Conservation (phyloP, 1,140 invertebrate genomes). For the Drepana arcuata region DNA sequence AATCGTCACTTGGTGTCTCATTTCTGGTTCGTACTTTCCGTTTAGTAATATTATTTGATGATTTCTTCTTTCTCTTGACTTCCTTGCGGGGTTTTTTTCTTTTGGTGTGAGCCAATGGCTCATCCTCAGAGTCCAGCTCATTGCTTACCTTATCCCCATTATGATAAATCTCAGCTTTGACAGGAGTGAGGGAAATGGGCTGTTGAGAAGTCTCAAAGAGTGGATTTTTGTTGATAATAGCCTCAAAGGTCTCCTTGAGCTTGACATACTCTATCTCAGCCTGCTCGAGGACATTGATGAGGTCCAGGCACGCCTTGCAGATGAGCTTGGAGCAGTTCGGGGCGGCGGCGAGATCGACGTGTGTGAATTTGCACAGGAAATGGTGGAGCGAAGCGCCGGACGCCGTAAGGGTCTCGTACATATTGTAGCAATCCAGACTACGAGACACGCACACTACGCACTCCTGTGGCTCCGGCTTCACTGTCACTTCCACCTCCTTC, state of each 20-base stretch:
- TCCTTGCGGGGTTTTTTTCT: constrained; percentile 37
- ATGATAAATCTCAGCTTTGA: constrained; percentile 35
- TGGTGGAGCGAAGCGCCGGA: constrained; percentile 34
- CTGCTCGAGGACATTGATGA: constrained; percentile 49
- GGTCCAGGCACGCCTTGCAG: constrained; percentile 49
- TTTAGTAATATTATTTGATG: constrained; percentile 16
- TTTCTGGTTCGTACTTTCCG: constrained; percentile 18
- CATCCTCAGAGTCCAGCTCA: constrained; percentile 58
- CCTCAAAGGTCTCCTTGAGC: constrained; percentile 48
- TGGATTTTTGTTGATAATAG: constrained; percentile 53
- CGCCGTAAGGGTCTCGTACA: constrained; percentile 29
- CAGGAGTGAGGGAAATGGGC: constrained; percentile 18
- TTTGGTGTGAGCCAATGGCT: constrained; percentile 52
- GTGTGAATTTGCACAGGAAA: constrained; percentile 39
- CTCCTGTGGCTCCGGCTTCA: constrained; percentile 46
- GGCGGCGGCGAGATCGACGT: constrained; percentile 19
- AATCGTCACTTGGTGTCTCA: no score
- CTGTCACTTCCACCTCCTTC: constrained; percentile 33
- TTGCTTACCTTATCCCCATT: neutral
- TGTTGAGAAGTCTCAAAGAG: constrained; percentile 25
- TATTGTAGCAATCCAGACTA: constrained; percentile 28
- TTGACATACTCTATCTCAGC: constrained; percentile 52
- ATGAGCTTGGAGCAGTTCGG: constrained; percentile 29
- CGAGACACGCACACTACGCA: constrained; percentile 41
- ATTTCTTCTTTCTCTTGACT: constrained; percentile 43